Conservation (phyloP, 2,888 invertebrate species). For the Platynereis dumerilii region DNA sequence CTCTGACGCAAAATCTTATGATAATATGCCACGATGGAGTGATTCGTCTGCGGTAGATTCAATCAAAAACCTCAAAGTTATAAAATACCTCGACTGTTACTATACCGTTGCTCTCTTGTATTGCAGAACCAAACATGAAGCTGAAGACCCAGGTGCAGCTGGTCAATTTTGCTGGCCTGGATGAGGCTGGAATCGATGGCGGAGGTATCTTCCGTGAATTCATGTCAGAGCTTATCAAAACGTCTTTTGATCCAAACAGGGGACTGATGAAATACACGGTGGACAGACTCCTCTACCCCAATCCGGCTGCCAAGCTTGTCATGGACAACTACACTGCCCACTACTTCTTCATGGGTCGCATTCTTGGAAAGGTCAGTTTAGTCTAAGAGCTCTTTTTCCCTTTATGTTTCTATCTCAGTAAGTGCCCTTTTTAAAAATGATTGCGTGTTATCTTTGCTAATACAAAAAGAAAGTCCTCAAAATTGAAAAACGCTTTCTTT, state of each 20-base stretch:
- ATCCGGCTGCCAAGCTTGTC: conserved; percentile 84
- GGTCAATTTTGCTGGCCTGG: conserved; percentile 86
- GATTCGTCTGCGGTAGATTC: no score
- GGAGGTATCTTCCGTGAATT: conserved; percentile 97
- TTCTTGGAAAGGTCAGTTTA: conserved; percentile 80
- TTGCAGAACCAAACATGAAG: conserved; percentile 88
- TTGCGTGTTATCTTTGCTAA: no score
- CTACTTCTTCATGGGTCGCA: conserved; percentile 92
- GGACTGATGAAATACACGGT: conserved; percentile 89
- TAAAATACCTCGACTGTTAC: no score
- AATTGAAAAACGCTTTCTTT: no score
- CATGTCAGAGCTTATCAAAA: conserved; percentile 88
- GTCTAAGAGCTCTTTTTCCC: no score
- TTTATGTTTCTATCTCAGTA: no score
- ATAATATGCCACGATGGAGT: no score
- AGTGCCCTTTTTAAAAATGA: no score
- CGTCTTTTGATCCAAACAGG: conserved; percentile 92
- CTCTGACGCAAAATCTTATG: no score
- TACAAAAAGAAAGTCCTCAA: no score
- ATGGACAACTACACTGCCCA: conserved; percentile 86
- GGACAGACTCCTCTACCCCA: conserved; percentile 94
- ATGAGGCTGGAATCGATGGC: conserved; percentile 97
- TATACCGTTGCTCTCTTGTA: no score
- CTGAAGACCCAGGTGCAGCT: conserved; percentile 86
- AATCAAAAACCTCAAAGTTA: no score